A percentile compares a stretch with the other conserved stretches of the same genome.
Evolutionary conservation across 2,888 invertebrate species (phyloP).

Genomic region (Gastrophysa polygoni): DNA sequence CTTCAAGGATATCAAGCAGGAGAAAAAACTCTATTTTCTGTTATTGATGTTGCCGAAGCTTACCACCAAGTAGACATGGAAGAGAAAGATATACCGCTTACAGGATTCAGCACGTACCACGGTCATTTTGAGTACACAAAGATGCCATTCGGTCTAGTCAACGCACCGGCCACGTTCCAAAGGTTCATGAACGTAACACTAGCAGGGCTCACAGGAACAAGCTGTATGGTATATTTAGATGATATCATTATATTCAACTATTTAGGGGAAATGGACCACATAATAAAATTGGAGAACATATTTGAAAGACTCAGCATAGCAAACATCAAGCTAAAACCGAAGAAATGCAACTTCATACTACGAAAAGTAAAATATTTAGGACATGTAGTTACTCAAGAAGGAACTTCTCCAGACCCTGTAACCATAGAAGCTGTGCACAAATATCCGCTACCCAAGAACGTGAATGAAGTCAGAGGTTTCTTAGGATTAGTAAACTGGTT

Average conservation of each 20-base stretch:
- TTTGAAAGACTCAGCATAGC: slow-evolving; percentile 14
- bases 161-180: slow-evolving; percentile 22
- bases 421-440: not conserved
- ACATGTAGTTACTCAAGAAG: not conserved
- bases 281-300: slow-evolving; percentile 17
- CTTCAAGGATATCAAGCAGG: not conserved
- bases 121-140: slow-evolving; percentile 28
- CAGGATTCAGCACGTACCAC: not conserved
- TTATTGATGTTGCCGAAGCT: not conserved
- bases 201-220: slow-evolving; percentile 16
- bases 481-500: too few relatives aligned
- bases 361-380: not conserved
- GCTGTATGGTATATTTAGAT: slow-evolving; percentile 23
- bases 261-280: slow-evolving; percentile 25
- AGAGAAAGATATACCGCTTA: not conserved
- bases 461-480: too few relatives aligned
- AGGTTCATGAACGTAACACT: slow-evolving; percentile 25
- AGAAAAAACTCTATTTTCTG: not conserved
- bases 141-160: slow-evolving; percentile 28
- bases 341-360: slow-evolving; percentile 20
- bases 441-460: not conserved
- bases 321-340: slow-evolving; percentile 22
- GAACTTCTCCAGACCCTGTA: not conserved
- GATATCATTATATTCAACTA: slow-evolving; percentile 6
- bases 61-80: not conserved